Evolutionary conservation across 2,888 invertebrate genomes (phyloP).

Genomic region (Deladenus siricidicola): DNA sequence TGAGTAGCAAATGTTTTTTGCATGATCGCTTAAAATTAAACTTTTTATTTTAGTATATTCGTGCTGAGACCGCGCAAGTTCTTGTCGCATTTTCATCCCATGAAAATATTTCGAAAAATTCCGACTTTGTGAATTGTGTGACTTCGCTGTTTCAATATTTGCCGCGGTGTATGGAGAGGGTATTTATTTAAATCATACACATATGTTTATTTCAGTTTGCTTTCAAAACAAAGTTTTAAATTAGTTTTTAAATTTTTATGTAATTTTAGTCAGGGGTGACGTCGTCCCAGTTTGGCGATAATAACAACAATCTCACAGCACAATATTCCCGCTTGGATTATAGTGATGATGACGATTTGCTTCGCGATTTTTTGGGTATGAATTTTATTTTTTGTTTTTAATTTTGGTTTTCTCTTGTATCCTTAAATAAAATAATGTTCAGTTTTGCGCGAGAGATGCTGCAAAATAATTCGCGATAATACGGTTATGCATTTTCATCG

Average conservation of each 20-base stretch:
- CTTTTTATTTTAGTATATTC: conserved; percentile 26
- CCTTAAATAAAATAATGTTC: conserved; percentile 7
- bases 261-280: conserved; percentile 18
- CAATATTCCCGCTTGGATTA: conserved; percentile 42
- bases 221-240: neutral
- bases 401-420: conserved; percentile 1
- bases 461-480: conserved; percentile 25
- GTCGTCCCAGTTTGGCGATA: conserved; percentile 7
- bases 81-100: conserved; percentile 26
- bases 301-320: conserved; percentile 14
- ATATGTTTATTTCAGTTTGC: neutral
- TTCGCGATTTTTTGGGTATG: conserved; percentile 31
- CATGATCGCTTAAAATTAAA: neutral
- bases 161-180: conserved; percentile 32
- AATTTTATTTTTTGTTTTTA: neutral
- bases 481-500: conserved; percentile 21
- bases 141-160: conserved; percentile 22
- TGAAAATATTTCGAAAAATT: conserved; percentile 24
- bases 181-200: neutral
- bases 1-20: neutral
- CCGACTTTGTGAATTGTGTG: conserved; percentile 15
- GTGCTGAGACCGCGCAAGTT: conserved; percentile 32
- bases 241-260: neutral
- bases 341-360: conserved; percentile 35
- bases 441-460: conserved; percentile 29